A percentile compares a stretch with the other conserved stretches of the same genome.
Evolutionary conservation across 2,797 vertebrate genomes (phyloP).

Genomic region (Rhyacichthys aspro): DNA sequence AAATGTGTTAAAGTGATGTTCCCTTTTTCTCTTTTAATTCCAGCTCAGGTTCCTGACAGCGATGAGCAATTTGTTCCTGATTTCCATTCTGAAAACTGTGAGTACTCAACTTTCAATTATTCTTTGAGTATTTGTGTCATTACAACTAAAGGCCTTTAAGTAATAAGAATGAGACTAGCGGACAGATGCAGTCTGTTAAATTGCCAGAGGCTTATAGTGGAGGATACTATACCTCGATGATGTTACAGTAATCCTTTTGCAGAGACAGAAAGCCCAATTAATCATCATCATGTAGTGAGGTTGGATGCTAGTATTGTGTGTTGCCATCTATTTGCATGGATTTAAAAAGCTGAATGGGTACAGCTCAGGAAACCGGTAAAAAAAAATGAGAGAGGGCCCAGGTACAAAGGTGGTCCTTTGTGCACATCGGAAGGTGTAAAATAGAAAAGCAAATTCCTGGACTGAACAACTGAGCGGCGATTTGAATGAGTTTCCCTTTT

Average conservation of each 20-base stretch:
- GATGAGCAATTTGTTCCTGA: constrained; percentile 98
- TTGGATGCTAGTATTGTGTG: constrained; percentile 57
- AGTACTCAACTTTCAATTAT: constrained; percentile 76
- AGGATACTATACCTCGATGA: constrained; percentile 47
- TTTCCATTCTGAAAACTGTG: constrained; percentile 96
- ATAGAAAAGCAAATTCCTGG: constrained; percentile 81
- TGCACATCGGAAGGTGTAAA: constrained; percentile 77
- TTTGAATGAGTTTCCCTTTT: constrained; percentile 80
- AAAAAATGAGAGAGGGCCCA: constrained; percentile 64
- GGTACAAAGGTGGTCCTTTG: constrained; percentile 80
- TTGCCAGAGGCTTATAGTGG: constrained; percentile 52
- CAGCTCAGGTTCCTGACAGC: constrained; percentile 98
- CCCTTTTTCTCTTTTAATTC: constrained; percentile 42
- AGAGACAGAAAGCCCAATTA: constrained; percentile 55
- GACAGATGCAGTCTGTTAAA: constrained; percentile 48
- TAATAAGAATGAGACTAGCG: constrained; percentile 20
- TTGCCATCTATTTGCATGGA: constrained; percentile 76
- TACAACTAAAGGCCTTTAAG: constrained; percentile 16
- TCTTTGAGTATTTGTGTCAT: neutral
- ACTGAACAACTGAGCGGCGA: constrained; percentile 66
- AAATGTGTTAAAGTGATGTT: constrained; percentile 14
- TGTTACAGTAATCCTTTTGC: constrained; percentile 59
- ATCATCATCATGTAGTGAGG: constrained; percentile 47
- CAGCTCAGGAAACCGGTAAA: constrained; percentile 79
- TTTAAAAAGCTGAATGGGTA: constrained; percentile 78